A percentile compares a stretch with the other conserved stretches of the same genome.
Conservation (phyloP, 2,113 vertebrate species). For the Hemichromis elongatus region DNA sequence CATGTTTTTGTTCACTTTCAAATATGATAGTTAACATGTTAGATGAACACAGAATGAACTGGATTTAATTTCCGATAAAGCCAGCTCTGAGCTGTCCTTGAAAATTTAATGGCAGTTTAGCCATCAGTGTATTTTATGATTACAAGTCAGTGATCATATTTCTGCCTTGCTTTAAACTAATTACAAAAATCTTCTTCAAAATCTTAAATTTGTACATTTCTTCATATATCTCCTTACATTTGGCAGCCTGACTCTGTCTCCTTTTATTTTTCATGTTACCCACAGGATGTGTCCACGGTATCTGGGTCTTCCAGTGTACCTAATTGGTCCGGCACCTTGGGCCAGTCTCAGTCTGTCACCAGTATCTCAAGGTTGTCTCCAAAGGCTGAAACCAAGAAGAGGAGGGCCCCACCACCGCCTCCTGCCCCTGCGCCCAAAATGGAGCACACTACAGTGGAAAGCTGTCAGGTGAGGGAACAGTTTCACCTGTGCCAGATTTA, state of each 20-base stretch:
- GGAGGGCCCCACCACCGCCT: constrained; percentile 83
- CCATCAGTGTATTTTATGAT: background rate
- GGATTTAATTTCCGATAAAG: background rate
- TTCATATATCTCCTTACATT: background rate
- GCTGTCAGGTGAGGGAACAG: constrained; percentile 57
- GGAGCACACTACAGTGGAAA: constrained; percentile 32
- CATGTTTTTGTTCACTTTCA: background rate
- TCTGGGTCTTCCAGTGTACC: constrained; percentile 71
- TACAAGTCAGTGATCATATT: background rate
- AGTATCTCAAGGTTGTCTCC: constrained; percentile 80
- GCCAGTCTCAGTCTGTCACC: constrained; percentile 82
- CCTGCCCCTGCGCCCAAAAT: constrained; percentile 2
- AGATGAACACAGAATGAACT: background rate
- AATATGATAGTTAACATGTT: background rate
- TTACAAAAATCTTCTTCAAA: background rate
- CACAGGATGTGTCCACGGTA: constrained; percentile 72
- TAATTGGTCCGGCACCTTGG: constrained; percentile 72
- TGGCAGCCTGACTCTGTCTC: background rate
- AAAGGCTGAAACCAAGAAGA: constrained; percentile 80
- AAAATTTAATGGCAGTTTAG: background rate
- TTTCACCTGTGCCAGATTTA: background rate
- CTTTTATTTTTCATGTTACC: background rate
- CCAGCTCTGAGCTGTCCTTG: background rate
- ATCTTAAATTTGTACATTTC: background rate
- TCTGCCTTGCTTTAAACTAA: background rate